Conservation (phyloP, 2,113 vertebrate species). For the Alethe diademata region DNA sequence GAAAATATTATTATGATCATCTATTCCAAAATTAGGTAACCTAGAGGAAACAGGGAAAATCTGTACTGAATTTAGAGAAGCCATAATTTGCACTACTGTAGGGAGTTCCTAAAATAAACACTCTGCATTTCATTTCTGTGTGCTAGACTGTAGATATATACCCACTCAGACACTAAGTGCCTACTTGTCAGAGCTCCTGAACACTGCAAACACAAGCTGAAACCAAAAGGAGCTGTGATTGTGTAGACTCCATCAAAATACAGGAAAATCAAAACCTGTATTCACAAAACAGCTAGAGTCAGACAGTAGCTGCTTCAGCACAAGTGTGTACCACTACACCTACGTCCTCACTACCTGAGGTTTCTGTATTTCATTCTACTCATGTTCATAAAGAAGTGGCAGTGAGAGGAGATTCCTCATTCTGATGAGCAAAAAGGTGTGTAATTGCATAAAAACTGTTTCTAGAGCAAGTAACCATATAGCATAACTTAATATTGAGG, state of each 20-base stretch:
- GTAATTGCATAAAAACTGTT: background rate
- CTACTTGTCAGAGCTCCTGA: conserved; percentile 16
- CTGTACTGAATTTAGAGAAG: background rate
- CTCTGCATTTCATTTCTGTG: background rate
- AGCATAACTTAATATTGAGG: background rate
- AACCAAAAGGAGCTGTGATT: background rate
- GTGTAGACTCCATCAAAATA: background rate
- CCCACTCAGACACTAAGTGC: conserved; percentile 15
- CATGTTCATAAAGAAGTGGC: background rate
- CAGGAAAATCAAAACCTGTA: background rate
- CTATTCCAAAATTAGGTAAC: background rate
- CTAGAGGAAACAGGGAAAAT: conserved; percentile 5
- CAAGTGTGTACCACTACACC: background rate
- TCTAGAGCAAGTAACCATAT: background rate
- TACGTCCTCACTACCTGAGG: background rate
- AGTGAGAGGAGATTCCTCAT: background rate
- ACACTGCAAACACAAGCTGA: background rate
- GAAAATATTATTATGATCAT: background rate
- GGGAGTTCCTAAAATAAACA: conserved; percentile 32
- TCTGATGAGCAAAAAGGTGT: background rate
- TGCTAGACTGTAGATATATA: conserved; percentile 1
- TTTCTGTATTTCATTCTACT: background rate
- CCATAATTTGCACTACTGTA: background rate
- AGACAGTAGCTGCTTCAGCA: background rate
- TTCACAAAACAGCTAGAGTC: background rate